Conservation (phyloP, 2,888 invertebrate species). For the Mycalesis mineus region DNA sequence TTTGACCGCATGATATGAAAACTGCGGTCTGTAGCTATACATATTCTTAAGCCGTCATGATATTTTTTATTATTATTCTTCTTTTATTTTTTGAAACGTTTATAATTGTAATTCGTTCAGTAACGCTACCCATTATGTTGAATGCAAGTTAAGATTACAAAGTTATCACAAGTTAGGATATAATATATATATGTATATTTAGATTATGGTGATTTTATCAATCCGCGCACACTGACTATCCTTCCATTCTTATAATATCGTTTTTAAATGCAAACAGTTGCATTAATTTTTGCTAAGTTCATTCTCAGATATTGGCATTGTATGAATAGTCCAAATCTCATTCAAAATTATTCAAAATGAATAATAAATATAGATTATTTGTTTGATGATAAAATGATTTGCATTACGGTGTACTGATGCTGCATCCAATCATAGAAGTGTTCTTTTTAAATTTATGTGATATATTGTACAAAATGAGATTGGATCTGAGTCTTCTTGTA, state of each 20-base stretch:
- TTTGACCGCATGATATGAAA: too few species aligned
- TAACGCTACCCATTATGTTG: not conserved
- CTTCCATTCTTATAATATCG: not conserved
- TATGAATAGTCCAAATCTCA: not conserved
- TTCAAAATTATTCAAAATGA: too few species aligned
- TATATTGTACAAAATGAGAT: conserved; percentile 72
- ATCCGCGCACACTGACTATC: not conserved
- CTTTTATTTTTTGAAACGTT: not conserved
- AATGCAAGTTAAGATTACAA: not conserved
- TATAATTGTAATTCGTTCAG: not conserved
- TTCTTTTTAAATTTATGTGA: conserved; percentile 67
- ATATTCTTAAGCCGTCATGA: not conserved
- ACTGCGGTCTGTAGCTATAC: not conserved
- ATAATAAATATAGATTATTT: too few species aligned
- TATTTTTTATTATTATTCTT: not conserved
- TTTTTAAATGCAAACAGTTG: not conserved
- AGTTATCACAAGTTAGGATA: not conserved
- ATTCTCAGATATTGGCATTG: too few species aligned
- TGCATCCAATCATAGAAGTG: conserved; percentile 45
- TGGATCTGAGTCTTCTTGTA: conserved; percentile 62
- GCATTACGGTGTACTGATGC: conserved; percentile 26
- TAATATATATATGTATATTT: not conserved
- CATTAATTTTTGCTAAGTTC: not conserved
- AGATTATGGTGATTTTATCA: not conserved
- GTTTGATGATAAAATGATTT: too few species aligned